Percentiles rank a stretch among this genome's conserved stretches.
phyloP scores from a whole-genome alignment of 2,797 vertebrate genomes.

The Telmatherina bonti region DNA sequence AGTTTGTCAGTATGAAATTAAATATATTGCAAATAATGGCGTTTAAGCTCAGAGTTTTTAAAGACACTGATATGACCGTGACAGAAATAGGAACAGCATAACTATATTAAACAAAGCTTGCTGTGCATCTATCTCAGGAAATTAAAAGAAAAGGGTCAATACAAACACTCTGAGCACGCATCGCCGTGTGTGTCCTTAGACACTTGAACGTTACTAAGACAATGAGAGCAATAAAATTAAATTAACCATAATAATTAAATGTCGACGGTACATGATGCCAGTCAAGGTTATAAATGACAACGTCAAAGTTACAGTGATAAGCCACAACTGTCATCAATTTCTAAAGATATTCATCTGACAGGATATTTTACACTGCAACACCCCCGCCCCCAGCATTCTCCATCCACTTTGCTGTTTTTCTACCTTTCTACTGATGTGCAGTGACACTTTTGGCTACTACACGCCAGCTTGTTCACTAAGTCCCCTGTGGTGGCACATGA shows the following conservation, averaged over 20 bases:
- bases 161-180: slow-evolving; percentile 35
- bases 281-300: slow-evolving; percentile 41
- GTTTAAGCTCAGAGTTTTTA: background rate
- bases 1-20: background rate
- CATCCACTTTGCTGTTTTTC: slow-evolving; percentile 11
- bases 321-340: slow-evolving; percentile 21
- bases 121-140: slow-evolving; percentile 56
- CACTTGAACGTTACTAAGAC: slow-evolving; percentile 33
- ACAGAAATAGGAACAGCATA: slow-evolving; percentile 17
- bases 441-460: slow-evolving; percentile 9
- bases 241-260: slow-evolving; percentile 51
- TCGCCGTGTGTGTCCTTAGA: slow-evolving; percentile 13
- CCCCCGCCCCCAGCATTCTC: slow-evolving; percentile 17
- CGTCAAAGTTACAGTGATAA: slow-evolving; percentile 28
- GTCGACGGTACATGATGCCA: slow-evolving; percentile 13
- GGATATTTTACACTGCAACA: slow-evolving; percentile 19
- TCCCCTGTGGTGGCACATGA: slow-evolving; percentile 18
- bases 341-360: slow-evolving; percentile 39
- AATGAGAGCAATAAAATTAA: slow-evolving; percentile 50
- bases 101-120: slow-evolving; percentile 53
- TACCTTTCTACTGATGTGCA: slow-evolving; percentile 17
- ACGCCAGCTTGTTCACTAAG: slow-evolving; percentile 14
- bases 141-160: slow-evolving; percentile 60
- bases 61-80: background rate
- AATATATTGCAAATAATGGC: background rate